Conservation (phyloP, 2,797 vertebrate genomes). For the Oreochromis grahami region DNA sequence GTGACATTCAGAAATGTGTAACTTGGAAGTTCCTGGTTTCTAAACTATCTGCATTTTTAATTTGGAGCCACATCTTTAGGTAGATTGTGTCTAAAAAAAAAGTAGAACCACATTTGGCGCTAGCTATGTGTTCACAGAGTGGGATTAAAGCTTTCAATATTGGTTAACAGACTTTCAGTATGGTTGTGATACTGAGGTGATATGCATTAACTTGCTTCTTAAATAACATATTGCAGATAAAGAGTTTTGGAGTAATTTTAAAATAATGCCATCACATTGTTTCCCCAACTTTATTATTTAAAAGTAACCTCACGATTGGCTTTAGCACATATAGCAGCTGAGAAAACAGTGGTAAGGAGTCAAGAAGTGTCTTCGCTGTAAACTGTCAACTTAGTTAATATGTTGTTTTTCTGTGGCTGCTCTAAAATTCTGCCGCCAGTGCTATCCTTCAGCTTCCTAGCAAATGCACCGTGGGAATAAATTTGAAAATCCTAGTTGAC, state of each 20-base stretch:
- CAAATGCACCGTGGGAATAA: not conserved
- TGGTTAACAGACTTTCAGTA: not conserved
- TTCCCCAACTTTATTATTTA: not conserved
- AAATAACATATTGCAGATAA: not conserved
- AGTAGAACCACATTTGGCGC: not conserved
- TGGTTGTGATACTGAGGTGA: not conserved
- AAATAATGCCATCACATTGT: not conserved
- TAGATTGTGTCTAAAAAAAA: not conserved
- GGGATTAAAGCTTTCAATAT: not conserved
- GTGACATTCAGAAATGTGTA: not conserved
- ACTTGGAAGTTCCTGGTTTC: not conserved
- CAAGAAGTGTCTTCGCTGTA: not conserved
- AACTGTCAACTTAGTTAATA: not conserved
- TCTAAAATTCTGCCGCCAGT: not conserved
- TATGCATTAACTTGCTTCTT: not conserved
- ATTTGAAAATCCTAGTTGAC: not conserved
- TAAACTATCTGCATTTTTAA: not conserved
- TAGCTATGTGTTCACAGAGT: not conserved
- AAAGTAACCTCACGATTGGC: not conserved
- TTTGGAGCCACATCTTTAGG: not conserved
- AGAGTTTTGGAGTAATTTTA: not conserved
- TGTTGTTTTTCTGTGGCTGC: not conserved
- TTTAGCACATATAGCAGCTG: not conserved
- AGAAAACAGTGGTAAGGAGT: not conserved
- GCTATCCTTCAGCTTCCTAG: not conserved